Conservation (phyloP, 2,888 invertebrate genomes). For the Drosophila flavopinicola region DNA sequence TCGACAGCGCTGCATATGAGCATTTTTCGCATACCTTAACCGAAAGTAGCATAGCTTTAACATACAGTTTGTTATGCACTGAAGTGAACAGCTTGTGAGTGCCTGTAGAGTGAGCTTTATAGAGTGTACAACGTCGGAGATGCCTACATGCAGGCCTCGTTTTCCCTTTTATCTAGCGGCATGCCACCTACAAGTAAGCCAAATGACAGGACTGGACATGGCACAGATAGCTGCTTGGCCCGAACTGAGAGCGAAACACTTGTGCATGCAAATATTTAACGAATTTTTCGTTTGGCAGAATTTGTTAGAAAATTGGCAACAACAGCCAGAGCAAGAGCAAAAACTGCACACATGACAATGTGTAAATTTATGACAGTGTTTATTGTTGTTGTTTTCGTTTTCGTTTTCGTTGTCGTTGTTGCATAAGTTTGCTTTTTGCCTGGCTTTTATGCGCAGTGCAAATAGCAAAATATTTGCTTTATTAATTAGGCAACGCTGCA, state of each 20-base stretch:
- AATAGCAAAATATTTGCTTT: conserved; percentile 73
- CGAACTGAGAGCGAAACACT: conserved; percentile 52
- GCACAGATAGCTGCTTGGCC: conserved; percentile 29
- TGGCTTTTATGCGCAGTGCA: conserved; percentile 61
- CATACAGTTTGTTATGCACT: not conserved
- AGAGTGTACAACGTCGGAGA: conserved; percentile 7
- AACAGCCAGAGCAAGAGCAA: conserved; percentile 31
- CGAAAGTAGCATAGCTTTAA: not conserved
- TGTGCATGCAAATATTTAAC: conserved; percentile 76
- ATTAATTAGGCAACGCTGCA: conserved; percentile 70
- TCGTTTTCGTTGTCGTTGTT: conserved; percentile 25
- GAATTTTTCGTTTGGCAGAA: conserved; percentile 59
- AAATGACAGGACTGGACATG: conserved; percentile 39
- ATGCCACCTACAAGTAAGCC: conserved; percentile 47
- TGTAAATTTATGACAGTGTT: conserved; percentile 71
- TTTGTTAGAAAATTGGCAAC: conserved; percentile 73
- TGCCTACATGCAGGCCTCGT: conserved; percentile 3
- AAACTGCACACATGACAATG: conserved; percentile 68
- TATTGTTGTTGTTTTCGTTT: conserved; percentile 29
- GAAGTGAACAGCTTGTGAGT: not conserved
- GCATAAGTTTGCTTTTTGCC: conserved; percentile 52
- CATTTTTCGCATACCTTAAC: conserved; percentile 37
- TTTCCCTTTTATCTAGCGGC: conserved; percentile 26
- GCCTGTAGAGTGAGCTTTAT: not conserved
- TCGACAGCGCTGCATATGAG: conserved; percentile 27